phyloP scores from a whole-genome alignment of 2,113 vertebrate genomes.

The Chaetorhynchus papuensis region DNA sequence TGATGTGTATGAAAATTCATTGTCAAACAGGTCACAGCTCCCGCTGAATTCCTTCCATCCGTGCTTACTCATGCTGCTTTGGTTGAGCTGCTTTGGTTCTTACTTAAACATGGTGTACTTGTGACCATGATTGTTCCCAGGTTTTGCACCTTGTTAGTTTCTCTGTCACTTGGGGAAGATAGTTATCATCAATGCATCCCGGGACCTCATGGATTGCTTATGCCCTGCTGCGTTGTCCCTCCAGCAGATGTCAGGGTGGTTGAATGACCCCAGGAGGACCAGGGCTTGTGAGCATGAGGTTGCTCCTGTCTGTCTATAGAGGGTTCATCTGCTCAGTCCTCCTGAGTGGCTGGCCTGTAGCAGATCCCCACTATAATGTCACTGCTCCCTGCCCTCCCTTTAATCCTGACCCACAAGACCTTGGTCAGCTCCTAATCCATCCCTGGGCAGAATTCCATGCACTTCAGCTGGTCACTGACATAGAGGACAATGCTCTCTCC shows the following conservation, averaged over 20 bases:
- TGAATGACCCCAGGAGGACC: background rate
- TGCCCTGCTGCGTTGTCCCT: background rate
- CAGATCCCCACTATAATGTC: background rate
- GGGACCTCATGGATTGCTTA: background rate
- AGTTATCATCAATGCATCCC: background rate
- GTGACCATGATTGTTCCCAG: background rate
- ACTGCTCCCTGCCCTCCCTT: background rate
- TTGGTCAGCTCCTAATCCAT: background rate
- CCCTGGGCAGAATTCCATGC: background rate
- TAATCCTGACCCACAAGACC: background rate
- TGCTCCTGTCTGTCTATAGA: background rate
- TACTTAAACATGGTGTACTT: background rate
- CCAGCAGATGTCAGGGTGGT: background rate
- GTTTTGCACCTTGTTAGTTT: background rate
- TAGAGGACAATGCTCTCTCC: accelerated
- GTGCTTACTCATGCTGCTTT: background rate
- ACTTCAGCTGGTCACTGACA: background rate
- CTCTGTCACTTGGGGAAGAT: background rate
- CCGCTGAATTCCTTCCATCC: background rate
- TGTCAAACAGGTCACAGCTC: background rate
- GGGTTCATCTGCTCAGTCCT: background rate
- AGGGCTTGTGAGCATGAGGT: background rate
- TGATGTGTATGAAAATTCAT: background rate
- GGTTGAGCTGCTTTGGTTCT: background rate
- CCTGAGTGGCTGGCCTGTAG: background rate